Evolutionary conservation across 2,113 vertebrate genomes (phyloP).

Genomic region (Lathamus discolor): DNA sequence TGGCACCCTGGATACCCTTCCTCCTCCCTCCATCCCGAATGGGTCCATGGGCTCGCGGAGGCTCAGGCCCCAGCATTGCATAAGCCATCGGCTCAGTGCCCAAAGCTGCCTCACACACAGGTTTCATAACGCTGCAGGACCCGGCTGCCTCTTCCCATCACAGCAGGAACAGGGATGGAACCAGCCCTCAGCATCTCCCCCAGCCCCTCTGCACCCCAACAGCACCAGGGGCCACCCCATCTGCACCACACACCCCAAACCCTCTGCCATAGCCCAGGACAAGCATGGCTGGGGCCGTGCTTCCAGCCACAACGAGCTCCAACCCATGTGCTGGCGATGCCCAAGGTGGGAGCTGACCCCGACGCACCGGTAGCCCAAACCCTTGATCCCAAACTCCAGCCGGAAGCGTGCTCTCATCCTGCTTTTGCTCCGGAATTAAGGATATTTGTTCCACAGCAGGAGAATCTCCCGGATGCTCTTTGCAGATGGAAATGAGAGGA

Average conservation of each 20-base stretch:
- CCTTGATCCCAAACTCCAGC: not conserved
- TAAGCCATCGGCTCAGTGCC: not conserved
- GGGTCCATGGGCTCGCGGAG: rapidly evolving
- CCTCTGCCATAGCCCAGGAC: rapidly evolving
- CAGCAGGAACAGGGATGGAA: not conserved
- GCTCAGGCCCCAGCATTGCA: not conserved
- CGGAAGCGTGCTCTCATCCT: rapidly evolving
- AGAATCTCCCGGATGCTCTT: rapidly evolving
- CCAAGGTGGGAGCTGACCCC: not conserved
- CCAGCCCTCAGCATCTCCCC: not conserved
- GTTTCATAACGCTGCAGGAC: rapidly evolving
- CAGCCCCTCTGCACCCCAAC: not conserved
- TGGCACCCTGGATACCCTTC: rapidly evolving
- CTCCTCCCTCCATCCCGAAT: not conserved
- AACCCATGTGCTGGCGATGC: not conserved
- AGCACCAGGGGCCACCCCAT: rapidly evolving
- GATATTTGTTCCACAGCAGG: rapidly evolving
- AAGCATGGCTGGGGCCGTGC: rapidly evolving
- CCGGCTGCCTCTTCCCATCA: not conserved
- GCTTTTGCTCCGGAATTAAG: not conserved
- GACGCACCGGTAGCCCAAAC: rapidly evolving
- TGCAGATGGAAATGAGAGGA: not conserved
- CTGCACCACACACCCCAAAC: not conserved
- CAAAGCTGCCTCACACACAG: rapidly evolving
- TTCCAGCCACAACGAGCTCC: not conserved